phyloP scores from a whole-genome alignment of 2,888 invertebrate genomes.

The Hirtodrosophila cameraria region DNA sequence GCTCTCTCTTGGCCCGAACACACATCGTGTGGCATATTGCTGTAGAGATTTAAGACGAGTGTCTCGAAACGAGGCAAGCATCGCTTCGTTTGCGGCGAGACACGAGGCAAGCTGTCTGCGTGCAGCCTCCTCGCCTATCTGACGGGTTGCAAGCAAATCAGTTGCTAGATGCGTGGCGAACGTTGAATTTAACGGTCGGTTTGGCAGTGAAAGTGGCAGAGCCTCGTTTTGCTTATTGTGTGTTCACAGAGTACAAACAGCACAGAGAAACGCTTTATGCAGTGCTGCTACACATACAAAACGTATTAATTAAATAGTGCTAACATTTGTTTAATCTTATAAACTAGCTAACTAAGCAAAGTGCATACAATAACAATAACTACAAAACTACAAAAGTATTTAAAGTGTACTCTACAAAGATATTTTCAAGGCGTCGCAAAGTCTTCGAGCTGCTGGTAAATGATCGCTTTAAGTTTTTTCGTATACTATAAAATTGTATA shows the following conservation, averaged over 20 bases:
- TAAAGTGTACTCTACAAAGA: background rate
- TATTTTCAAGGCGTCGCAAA: background rate
- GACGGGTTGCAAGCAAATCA: constrained; percentile 63
- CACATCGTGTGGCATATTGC: constrained; percentile 31
- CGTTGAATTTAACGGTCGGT: constrained; percentile 83
- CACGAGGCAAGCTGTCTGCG: constrained; percentile 41
- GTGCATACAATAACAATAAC: background rate
- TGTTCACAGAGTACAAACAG: constrained; percentile 1
- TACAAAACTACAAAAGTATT: background rate
- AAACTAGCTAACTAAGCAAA: constrained; percentile 16
- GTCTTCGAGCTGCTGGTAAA: constrained; percentile 39
- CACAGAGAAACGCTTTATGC: constrained; percentile 1
- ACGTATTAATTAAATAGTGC: constrained; percentile 22
- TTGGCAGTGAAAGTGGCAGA: constrained; percentile 77
- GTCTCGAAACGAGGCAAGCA: constrained; percentile 25
- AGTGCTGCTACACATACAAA: constrained; percentile 16
- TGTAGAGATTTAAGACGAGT: constrained; percentile 30
- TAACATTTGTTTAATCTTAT: constrained; percentile 12
- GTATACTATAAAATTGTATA: constrained; percentile 49
- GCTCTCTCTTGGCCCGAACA: constrained; percentile 18
- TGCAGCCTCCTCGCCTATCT: constrained; percentile 73
- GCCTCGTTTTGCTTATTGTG: constrained; percentile 6
- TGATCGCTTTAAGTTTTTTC: constrained; percentile 32
- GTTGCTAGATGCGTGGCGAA: constrained; percentile 82
- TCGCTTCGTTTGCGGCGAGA: constrained; percentile 46